Conservation (phyloP, 2,888 invertebrate genomes). For the Rhopalosiphum nymphaeae region DNA sequence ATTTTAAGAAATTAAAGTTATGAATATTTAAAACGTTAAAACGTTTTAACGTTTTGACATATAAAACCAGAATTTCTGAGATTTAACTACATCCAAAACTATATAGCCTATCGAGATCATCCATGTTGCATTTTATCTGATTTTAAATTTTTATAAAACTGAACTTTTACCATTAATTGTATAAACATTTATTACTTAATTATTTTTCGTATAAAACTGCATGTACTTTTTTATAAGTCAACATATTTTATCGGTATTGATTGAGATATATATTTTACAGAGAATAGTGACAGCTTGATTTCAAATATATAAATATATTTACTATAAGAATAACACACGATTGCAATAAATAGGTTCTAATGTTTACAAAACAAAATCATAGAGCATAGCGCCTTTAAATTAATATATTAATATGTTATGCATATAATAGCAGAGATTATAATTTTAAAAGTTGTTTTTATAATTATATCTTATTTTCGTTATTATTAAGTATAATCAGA, state of each 20-base stretch:
- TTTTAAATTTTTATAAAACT: neutral
- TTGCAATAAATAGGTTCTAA: neutral
- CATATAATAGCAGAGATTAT: neutral
- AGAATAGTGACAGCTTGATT: neutral
- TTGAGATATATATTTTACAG: neutral
- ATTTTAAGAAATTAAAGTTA: neutral
- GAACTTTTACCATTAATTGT: neutral
- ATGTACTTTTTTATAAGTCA: neutral
- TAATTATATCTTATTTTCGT: neutral
- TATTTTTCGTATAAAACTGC: neutral
- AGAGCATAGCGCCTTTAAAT: neutral
- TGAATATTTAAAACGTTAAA: neutral
- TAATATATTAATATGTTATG: too few species aligned
- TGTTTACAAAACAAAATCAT: neutral
- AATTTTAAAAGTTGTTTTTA: neutral
- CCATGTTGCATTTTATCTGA: neutral
- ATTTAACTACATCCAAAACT: neutral
- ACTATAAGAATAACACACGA: neutral
- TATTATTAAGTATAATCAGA: neutral
- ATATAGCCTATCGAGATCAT: neutral
- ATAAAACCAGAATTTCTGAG: neutral
- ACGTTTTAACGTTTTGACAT: neutral
- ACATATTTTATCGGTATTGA: neutral
- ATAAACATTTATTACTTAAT: neutral
- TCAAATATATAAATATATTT: neutral